These are phyloP conservation scores for Eulithis prunata DNA, from an alignment of 2,888 invertebrate species.

Conservation along the genomic window DNA sequence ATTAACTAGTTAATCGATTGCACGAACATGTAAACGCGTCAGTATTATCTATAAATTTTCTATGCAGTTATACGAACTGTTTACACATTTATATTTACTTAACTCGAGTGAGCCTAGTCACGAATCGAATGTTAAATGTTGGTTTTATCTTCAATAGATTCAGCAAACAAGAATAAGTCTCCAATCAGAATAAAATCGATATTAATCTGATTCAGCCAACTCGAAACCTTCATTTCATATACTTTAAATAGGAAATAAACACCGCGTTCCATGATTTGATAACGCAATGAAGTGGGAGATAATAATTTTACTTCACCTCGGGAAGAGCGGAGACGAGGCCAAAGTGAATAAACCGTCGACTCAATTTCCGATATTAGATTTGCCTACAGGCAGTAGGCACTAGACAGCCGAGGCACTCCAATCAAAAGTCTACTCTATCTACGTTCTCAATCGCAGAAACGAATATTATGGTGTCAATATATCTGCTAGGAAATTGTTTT, in stretches of 20 bases:
- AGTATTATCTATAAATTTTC: slow-evolving; percentile 42
- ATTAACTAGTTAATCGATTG: slow-evolving; percentile 47
- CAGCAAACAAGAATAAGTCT: slow-evolving; percentile 19
- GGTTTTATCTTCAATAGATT: slow-evolving; percentile 6
- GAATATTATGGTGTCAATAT: slow-evolving; percentile 20
- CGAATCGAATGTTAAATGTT: slow-evolving; percentile 16
- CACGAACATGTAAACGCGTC: slow-evolving; percentile 39
- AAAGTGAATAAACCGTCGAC: slow-evolving; percentile 69
- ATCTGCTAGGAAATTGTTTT: slow-evolving; percentile 11
- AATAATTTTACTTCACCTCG: slow-evolving; percentile 68
- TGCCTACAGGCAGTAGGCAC: slow-evolving; percentile 59
- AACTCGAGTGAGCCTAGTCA: slow-evolving; percentile 17
- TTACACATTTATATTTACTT: slow-evolving; percentile 11
- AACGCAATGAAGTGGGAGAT: slow-evolving; percentile 58
- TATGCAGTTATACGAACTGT: background rate
- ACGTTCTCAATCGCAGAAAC: slow-evolving; percentile 37
- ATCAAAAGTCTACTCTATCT: slow-evolving; percentile 52
- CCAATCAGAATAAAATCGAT: slow-evolving; percentile 14
- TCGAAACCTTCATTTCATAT: slow-evolving; percentile 33
- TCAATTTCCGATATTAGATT: slow-evolving; percentile 80
- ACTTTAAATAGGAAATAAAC: slow-evolving; percentile 32
- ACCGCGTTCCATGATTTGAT: slow-evolving; percentile 48
- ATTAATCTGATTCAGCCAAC: slow-evolving; percentile 41
- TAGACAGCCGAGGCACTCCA: slow-evolving; percentile 50
- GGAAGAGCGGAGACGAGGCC: slow-evolving; percentile 60